A percentile compares a stretch with the other conserved stretches of the same genome.
These are phyloP conservation scores for Australoheros scitulus DNA, from an alignment of 2,113 vertebrate genomes.

Conservation along the genomic window DNA sequence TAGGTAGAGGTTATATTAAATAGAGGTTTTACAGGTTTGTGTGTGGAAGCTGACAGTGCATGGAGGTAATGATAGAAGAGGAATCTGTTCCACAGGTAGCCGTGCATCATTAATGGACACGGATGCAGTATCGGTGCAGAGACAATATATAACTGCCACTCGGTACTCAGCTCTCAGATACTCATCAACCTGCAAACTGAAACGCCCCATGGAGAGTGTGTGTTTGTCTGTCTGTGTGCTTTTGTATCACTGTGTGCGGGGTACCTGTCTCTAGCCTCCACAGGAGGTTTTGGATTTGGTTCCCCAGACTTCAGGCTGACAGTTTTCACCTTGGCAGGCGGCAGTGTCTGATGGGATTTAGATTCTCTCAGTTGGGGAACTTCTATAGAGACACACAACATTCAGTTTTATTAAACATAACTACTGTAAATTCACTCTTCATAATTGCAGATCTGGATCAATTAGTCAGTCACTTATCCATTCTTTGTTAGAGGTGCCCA, in stretches of 20 bases:
- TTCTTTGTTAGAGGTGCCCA: neutral
- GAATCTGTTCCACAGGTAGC: conserved; percentile 45
- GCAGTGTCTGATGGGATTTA: conserved; percentile 52
- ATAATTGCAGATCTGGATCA: neutral
- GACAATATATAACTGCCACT: conserved; percentile 60
- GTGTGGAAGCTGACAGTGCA: neutral
- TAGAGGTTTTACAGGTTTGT: conserved; percentile 9
- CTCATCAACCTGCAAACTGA: conserved; percentile 43
- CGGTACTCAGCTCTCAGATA: conserved; percentile 38
- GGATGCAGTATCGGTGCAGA: neutral
- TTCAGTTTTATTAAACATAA: neutral
- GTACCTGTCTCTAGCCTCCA: conserved; percentile 51
- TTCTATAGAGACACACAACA: conserved; percentile 48
- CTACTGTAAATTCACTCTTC: neutral
- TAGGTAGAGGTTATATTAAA: too few species aligned
- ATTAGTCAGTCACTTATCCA: neutral
- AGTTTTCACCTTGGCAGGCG: conserved; percentile 58
- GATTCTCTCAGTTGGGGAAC: conserved; percentile 45
- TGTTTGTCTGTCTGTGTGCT: neutral
- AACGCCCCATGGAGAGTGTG: neutral
- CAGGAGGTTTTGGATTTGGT: conserved; percentile 59
- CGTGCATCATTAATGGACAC: conserved; percentile 64
- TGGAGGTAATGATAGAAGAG: conserved; percentile 14
- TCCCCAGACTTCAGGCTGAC: conserved; percentile 56
- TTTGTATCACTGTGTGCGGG: conserved; percentile 34